Evolutionary conservation across 2,888 invertebrate species (phyloP), one percentile per base, ranked within the genome.

Genomic region (Carabus problematicus): DNA sequence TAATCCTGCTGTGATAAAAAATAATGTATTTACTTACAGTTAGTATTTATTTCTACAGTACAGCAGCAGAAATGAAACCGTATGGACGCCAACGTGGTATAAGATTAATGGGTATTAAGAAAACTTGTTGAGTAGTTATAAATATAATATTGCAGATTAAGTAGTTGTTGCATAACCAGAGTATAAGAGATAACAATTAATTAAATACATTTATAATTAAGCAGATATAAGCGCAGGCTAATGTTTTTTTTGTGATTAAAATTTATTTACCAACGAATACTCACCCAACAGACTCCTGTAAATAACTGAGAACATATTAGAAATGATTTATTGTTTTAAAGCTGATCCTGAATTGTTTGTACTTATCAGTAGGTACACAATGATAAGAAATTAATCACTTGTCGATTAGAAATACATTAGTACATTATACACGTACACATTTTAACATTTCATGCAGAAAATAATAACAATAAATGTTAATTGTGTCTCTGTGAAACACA

Each of bases 91-190:
- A 49, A 61, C 61, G 61, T 61, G 61, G 61, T 47, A 61, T 14
- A 61, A 29, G 16, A 42, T 40, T 47, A 40, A 43, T 19, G 47
- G 29, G 61, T 61, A 49, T 49, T 60, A 39, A 12, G 14, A 43
- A 59, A 60, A 60, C 18, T 16, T 60, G 60, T 49, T 61, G 61
- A 61, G 7, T 47, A 39, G 11, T 60, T 16, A 49, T 14, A 49
- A 49, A 16, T 49, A 61, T 49, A 49, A 16, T 49, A 61, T 49
- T 61, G 61, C 61, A 61, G 61, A 61, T 61, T 61, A 61, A 61
- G 47, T 14, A 39, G 29, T 29, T 47, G 11, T 61, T 61, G 61
- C 61, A 47, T 61, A 61, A 61, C 49, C 56, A 56, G 40, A 56
- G 12, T 39, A 11, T 43, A 47, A 14, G 39, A 43, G 12, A 39